phyloP scores from a whole-genome alignment of 2,113 vertebrate genomes.

The Aegotheles bennettii region DNA sequence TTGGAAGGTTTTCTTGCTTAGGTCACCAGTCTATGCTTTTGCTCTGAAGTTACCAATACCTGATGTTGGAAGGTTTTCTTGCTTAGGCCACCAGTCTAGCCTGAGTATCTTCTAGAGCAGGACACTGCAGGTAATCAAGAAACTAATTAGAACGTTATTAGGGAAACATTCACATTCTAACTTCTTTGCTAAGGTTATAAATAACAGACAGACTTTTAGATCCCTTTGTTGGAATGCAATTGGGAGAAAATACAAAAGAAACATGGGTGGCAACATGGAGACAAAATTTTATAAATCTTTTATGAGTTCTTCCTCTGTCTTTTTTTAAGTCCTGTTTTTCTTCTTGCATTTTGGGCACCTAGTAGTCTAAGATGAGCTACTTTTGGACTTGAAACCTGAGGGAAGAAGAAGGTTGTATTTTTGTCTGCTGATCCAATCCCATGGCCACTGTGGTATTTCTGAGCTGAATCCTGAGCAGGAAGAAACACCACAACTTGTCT shows the following conservation, averaged over 20 bases:
- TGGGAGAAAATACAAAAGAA: not conserved
- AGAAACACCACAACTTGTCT: not conserved
- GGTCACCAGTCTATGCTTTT: not conserved
- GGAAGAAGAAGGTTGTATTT: not conserved
- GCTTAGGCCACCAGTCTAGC: not conserved
- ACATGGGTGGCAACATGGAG: not conserved
- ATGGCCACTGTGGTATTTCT: not conserved
- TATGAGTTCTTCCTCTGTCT: not conserved
- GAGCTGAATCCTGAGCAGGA: not conserved
- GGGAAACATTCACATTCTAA: not conserved
- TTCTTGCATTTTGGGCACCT: not conserved
- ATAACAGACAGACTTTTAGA: not conserved
- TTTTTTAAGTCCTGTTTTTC: not conserved
- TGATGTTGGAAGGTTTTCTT: too few species aligned
- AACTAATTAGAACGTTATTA: not conserved
- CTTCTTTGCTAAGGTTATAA: not conserved
- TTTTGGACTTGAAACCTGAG: not conserved
- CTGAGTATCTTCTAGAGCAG: not conserved
- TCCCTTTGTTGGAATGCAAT: not conserved
- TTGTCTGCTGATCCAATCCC: not conserved
- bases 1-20: too few species aligned
- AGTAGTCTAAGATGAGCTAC: not conserved
- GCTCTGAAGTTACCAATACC: not conserved
- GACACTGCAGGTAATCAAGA: not conserved
- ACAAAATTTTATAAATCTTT: not conserved